Conservation (phyloP, 2,113 vertebrate genomes). For the Climacteris rufus region DNA sequence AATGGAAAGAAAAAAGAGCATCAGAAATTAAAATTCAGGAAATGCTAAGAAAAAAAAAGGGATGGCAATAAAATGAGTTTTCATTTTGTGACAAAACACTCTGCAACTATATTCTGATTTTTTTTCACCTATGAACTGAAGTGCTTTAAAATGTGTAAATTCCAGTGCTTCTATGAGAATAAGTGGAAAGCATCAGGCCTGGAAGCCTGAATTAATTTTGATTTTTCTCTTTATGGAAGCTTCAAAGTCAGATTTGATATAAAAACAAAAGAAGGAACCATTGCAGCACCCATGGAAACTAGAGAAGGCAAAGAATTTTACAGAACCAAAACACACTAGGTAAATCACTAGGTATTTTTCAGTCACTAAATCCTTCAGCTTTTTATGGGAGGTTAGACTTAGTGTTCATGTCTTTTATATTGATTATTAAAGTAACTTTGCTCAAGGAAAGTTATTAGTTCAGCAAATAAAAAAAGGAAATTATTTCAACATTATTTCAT, state of each 20-base stretch:
- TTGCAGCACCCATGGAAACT: neutral
- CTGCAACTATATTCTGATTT: neutral
- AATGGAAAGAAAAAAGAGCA: neutral
- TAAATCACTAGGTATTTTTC: neutral
- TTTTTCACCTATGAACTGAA: neutral
- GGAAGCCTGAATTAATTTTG: neutral
- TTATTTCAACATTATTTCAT: neutral
- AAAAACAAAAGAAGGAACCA: neutral
- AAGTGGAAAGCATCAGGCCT: neutral
- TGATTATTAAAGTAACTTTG: neutral
- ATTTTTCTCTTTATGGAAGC: neutral
- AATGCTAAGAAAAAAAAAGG: neutral
- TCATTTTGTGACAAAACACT: neutral
- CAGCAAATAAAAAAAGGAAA: neutral
- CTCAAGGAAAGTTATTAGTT: neutral
- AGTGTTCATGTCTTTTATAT: neutral
- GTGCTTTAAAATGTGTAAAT: neutral
- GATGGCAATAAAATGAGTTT: neutral
- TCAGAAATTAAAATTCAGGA: neutral
- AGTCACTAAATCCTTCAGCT: neutral
- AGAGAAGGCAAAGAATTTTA: neutral
- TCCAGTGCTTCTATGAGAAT: neutral
- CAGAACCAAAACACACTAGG: neutral
- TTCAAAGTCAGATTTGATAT: neutral
- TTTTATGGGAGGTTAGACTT: neutral